These are phyloP conservation scores for Caenorhabditis sulstoni DNA, from an alignment of 2,888 invertebrate genomes.

Conservation along the genomic window DNA sequence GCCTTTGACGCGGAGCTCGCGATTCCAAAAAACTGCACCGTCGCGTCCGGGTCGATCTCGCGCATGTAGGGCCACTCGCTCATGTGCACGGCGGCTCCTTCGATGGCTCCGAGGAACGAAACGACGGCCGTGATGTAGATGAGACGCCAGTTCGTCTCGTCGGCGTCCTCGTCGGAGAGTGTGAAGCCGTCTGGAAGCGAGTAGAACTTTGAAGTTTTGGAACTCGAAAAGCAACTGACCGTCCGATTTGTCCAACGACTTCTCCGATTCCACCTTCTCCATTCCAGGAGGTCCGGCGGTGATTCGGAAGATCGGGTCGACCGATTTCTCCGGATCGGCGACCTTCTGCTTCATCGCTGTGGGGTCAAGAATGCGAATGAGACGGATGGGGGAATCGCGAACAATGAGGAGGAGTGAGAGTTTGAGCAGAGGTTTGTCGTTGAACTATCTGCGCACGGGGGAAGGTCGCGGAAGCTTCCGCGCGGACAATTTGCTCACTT, in stretches of 20 bases:
- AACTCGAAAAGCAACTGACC: slow-evolving; percentile 17
- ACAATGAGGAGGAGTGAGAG: slow-evolving; percentile 3
- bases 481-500: slow-evolving; percentile 33
- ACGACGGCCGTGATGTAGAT: slow-evolving; percentile 58
- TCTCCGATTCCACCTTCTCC: slow-evolving; percentile 49
- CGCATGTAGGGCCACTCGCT: slow-evolving; percentile 61
- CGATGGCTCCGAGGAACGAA: slow-evolving; percentile 58
- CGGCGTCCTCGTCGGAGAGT: slow-evolving; percentile 45
- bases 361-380: too few relatives aligned
- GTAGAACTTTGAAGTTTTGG: not conserved
- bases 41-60: slow-evolving; percentile 55
- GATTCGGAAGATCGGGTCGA: slow-evolving; percentile 43
- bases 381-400: too few relatives aligned
- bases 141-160: slow-evolving; percentile 53
- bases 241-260: slow-evolving; percentile 34
- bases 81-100: slow-evolving; percentile 60
- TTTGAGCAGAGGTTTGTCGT: slow-evolving; percentile 43
- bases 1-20: slow-evolving; percentile 55
- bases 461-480: slow-evolving; percentile 45
- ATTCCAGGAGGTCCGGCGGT: slow-evolving; percentile 15
- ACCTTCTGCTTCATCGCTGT: slow-evolving; percentile 49
- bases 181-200: slow-evolving; percentile 51
- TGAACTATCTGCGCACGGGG: slow-evolving; percentile 34
- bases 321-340: slow-evolving; percentile 41
- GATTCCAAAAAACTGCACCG: slow-evolving; percentile 59